Evolutionary conservation across 1,140 invertebrate genomes (phyloP).

Genomic region (Choristoneura fumiferana): DNA sequence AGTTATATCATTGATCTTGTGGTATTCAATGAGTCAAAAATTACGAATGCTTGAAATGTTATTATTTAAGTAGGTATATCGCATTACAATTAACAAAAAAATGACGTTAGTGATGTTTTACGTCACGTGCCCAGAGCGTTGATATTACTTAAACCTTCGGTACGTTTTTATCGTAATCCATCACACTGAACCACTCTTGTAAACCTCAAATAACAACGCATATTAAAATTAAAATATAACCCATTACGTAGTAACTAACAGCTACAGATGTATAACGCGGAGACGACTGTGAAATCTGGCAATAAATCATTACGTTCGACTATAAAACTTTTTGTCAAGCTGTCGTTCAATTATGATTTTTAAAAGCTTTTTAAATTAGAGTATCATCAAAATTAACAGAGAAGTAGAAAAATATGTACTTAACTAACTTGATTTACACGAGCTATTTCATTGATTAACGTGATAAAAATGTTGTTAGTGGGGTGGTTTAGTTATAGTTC

Average conservation of each 20-base stretch:
- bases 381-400: slow-evolving; percentile 30
- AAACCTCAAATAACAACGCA: slow-evolving; percentile 10
- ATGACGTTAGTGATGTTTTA: no score
- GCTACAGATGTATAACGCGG: slow-evolving; percentile 11
- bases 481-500: no score
- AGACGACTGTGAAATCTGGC: slow-evolving; percentile 48
- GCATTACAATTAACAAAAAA: no score
- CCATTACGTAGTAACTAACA: slow-evolving; percentile 4
- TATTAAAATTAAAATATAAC: slow-evolving; percentile 12
- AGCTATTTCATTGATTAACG: neutral
- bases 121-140: no score
- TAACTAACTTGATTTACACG: slow-evolving; percentile 4
- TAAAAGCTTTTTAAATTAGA: slow-evolving; percentile 27
- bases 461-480: no score
- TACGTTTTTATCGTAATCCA: neutral
- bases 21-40: no score
- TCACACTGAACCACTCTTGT: neutral
- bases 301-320: slow-evolving; percentile 53
- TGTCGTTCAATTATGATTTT: slow-evolving; percentile 31
- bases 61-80: no score
- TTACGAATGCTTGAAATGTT: no score
- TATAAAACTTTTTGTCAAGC: slow-evolving; percentile 61
- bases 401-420: slow-evolving; percentile 20
- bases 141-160: no score
- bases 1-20: no score